These are phyloP conservation scores for Eristalis pertinax DNA, from an alignment of 2,888 invertebrate species.

Conservation along the genomic window DNA sequence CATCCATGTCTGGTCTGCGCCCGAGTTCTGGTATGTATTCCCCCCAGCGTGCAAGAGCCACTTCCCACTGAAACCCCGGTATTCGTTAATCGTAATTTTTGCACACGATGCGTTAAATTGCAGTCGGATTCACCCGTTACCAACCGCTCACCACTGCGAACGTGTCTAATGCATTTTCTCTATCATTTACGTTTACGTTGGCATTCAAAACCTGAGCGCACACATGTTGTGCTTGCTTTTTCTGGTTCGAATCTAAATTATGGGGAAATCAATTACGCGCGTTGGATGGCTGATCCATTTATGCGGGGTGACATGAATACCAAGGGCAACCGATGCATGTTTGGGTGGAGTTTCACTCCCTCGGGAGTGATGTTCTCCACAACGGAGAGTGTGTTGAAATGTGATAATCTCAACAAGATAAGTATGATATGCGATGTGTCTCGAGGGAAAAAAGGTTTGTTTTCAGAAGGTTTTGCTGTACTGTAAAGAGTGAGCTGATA, in stretches of 20 bases:
- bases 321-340: neutral
- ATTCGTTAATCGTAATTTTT: conserved; percentile 59
- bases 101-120: conserved; percentile 49
- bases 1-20: conserved; percentile 1
- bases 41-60: neutral
- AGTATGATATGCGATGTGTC: too few relatives aligned
- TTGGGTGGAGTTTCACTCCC: neutral
- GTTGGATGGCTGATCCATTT: neutral
- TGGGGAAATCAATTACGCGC: neutral
- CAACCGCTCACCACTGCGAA: neutral
- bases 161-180: neutral
- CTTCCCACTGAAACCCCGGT: conserved; percentile 37
- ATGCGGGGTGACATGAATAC: neutral
- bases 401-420: neutral
- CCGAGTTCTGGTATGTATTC: neutral
- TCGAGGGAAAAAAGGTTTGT: too few relatives aligned
- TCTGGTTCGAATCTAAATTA: neutral
- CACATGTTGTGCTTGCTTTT: neutral
- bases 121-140: neutral
- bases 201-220: neutral
- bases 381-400: neutral
- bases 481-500: too few relatives aligned
- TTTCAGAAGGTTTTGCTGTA: too few relatives aligned
- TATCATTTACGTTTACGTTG: neutral
- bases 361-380: neutral